Conservation (phyloP, 1,140 invertebrate genomes). For the Eurosta solidaginis region DNA sequence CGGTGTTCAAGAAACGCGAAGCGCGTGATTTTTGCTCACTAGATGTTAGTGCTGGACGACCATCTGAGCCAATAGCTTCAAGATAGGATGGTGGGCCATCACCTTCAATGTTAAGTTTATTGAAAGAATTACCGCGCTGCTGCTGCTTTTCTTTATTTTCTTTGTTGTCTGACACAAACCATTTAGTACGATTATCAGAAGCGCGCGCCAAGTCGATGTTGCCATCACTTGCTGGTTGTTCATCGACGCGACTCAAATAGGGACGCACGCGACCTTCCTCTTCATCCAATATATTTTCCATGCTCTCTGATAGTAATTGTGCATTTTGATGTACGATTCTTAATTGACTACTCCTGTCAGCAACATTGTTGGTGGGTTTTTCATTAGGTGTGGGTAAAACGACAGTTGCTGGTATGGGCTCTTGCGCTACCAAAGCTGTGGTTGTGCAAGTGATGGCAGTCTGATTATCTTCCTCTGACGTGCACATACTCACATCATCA, state of each 20-base stretch:
- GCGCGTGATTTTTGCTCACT: conserved; percentile 38
- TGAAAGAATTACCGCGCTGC: conserved; percentile 32
- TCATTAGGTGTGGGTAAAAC: conserved; percentile 31
- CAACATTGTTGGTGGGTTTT: neutral
- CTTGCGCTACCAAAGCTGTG: neutral
- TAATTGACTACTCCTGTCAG: conserved; percentile 9
- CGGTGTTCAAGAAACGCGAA: conserved; percentile 45
- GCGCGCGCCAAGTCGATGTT: conserved; percentile 41
- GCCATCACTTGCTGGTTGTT: conserved; percentile 33
- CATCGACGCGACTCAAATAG: conserved; percentile 42
- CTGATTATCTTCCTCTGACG: conserved; percentile 52
- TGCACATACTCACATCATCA: conserved; percentile 54
- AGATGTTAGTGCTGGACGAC: neutral
- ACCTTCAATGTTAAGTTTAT: conserved; percentile 42
- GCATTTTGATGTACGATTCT: conserved; percentile 57
- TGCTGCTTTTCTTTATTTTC: conserved; percentile 25
- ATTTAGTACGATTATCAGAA: conserved; percentile 49
- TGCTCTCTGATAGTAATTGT: conserved; percentile 48
- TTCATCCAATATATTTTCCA: conserved; percentile 47
- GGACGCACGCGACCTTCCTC: conserved; percentile 40
- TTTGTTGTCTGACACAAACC: conserved; percentile 46
- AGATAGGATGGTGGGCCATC: conserved; percentile 55
- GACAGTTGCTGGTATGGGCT: conserved; percentile 4
- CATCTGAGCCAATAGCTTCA: conserved; percentile 48
- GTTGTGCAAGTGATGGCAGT: neutral